Base-by-base conservation (phyloP, 2,888 invertebrate species). In the Yponomeuta sedellus region DNA sequence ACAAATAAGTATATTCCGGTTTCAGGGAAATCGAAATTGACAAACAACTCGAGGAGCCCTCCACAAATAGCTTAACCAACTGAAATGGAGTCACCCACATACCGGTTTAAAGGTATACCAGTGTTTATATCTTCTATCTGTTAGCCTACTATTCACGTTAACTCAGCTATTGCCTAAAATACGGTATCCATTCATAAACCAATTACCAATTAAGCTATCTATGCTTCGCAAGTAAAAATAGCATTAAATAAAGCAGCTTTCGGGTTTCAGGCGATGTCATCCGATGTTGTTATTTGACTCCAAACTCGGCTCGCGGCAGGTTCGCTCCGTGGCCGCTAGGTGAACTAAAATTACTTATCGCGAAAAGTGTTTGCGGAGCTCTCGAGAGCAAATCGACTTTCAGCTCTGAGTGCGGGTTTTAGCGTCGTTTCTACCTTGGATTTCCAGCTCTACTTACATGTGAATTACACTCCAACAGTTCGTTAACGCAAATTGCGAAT, bases 261-360 rank as follows among this genome's bases (percentile, higher is more conserved):
- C 12, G 44, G 12, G 12, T 52, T 52, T 34, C 34, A 10, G 34
- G 34, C 34, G 34, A 34, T 34, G 34, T 34, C 34, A 34, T 34
- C 34, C 34, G 16, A 52, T 52, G 44, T 52, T 52, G 44, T 52
- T 52, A 52, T 52, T 52, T 6, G 44, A 52, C 16, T 52, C 44
- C 44, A 16, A 16, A 16, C 44, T 52, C 16, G 6, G 34, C 34
- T 16, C 2, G 44, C 16, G 3, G 16, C 44, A 16, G 44, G 16
- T 5, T 52, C 44, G 44, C 16, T 52, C 44, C 44, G 12, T 52
- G 44, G 12, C 16, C 44, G 22, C 67, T 65, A 67, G 62, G 73
- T 71, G 74, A 77, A 70, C 76, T 74, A 75, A 65, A 78, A 79
- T 80, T 74, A 79, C 76, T 80, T 81, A 77, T 78, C 77, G 77